These are phyloP conservation scores for Hemitrygon akajei DNA, from an alignment of 2,797 vertebrate genomes.

Conservation along the genomic window DNA sequence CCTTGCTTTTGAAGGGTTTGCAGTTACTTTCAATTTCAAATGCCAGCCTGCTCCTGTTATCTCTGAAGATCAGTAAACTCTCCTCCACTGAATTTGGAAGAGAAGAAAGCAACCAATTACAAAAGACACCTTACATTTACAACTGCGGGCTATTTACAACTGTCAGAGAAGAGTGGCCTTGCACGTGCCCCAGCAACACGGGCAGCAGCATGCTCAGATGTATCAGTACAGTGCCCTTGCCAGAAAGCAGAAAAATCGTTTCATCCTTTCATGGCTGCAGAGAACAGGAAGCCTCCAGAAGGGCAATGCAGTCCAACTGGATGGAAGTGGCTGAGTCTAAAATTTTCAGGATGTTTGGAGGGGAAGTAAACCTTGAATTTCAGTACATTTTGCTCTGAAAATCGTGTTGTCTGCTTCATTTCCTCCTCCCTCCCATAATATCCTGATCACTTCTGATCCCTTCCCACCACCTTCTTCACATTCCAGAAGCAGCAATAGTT, in stretches of 20 bases:
- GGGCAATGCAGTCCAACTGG: neutral
- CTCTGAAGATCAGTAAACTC: neutral
- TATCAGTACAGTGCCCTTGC: neutral
- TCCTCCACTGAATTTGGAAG: neutral
- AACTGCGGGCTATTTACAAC: neutral
- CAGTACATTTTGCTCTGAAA: neutral
- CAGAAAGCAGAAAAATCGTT: neutral
- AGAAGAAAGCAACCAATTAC: neutral
- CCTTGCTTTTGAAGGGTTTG: neutral
- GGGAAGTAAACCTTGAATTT: neutral
- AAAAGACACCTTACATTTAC: neutral
- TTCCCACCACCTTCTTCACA: neutral
- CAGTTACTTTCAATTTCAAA: neutral
- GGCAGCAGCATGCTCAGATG: neutral
- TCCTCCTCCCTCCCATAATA: neutral
- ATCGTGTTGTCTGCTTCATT: neutral
- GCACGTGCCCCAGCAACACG: neutral
- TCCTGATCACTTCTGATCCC: neutral
- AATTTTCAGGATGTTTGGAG: neutral
- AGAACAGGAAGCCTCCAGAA: neutral
- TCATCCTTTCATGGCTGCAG: neutral
- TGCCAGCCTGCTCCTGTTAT: neutral
- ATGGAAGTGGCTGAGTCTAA: neutral
- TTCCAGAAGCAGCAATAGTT: neutral
- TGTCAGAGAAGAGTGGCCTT: neutral